Conservation (phyloP, 2,113 vertebrate genomes). For the Paraplagusia blochii region DNA sequence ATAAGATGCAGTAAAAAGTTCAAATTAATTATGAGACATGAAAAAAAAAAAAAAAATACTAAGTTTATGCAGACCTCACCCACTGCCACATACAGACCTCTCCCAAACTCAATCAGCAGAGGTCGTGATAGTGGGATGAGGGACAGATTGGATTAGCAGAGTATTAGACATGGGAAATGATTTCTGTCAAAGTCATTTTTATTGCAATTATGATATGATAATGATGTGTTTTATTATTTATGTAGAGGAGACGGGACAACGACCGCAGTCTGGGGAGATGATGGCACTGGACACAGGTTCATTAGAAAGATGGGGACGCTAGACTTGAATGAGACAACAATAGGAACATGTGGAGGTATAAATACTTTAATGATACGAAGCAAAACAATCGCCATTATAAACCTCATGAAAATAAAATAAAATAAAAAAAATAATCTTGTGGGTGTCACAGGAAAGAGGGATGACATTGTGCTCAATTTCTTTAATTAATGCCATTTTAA, state of each 20-base stretch:
- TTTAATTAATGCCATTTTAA: too few relatives aligned
- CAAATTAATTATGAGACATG: conserved; percentile 6
- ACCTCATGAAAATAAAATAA: too few relatives aligned
- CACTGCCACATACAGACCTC: conserved; percentile 79
- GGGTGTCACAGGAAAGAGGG: too few relatives aligned
- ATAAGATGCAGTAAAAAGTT: neutral
- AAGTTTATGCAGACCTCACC: conserved; percentile 27
- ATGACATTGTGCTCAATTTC: too few relatives aligned
- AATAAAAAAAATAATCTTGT: too few relatives aligned
- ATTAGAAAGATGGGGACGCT: too few relatives aligned
- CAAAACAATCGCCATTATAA: too few relatives aligned
- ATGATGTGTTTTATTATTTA: conserved; percentile 99
- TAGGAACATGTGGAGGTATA: too few relatives aligned
- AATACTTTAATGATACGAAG: too few relatives aligned
- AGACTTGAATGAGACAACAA: too few relatives aligned
- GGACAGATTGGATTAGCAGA: conserved; percentile 99
- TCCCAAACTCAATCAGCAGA: conserved; percentile 96
- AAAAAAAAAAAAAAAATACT: conserved; percentile 38
- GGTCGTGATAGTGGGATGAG: conserved; percentile 95
- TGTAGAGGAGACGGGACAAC: conserved; percentile 91
- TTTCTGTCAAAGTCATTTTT: conserved; percentile 99
- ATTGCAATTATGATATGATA: conserved; percentile 99
- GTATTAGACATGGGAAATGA: conserved; percentile 99
- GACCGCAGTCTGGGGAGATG: conserved; percentile 83
- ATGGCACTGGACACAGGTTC: conserved; percentile 2